Evolutionary conservation across 2,113 vertebrate species (phyloP).

Genomic region (Lampris megalopsis): DNA sequence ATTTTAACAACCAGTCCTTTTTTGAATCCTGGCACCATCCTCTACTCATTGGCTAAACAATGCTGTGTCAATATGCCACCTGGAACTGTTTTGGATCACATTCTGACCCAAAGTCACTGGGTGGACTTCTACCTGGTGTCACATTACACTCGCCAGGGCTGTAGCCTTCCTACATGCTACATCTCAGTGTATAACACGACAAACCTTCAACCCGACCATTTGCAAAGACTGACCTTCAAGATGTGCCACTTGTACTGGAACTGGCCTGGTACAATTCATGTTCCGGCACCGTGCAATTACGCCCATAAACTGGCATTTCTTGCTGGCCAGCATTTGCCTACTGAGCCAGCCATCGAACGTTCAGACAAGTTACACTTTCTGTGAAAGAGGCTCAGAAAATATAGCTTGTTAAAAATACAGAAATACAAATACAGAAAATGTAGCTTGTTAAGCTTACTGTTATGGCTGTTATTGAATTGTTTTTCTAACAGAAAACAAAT

Average conservation of each 20-base stretch:
- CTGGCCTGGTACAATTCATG: constrained; percentile 92
- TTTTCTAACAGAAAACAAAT: no score
- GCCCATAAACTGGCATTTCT: constrained; percentile 95
- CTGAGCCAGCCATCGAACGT: constrained; percentile 87
- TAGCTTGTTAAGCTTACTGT: no score
- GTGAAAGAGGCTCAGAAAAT: constrained; percentile 55
- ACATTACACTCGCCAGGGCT: constrained; percentile 88
- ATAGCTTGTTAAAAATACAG: no score
- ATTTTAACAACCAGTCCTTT: no score
- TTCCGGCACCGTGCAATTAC: constrained; percentile 96
- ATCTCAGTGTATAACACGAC: constrained; percentile 90
- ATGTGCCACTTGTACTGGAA: constrained; percentile 98
- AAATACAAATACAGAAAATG: no score
- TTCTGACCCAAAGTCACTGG: constrained; percentile 86
- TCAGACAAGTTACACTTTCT: constrained; percentile 91
- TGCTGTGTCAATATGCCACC: constrained; percentile 77
- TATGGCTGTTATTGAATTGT: no score
- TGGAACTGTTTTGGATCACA: constrained; percentile 92
- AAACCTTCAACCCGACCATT: constrained; percentile 88
- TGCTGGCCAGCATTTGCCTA: constrained; percentile 87
- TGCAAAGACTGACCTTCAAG: constrained; percentile 97
- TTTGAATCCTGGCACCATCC: constrained; percentile 72
- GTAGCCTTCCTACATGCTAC: constrained; percentile 91
- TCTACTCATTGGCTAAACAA: constrained; percentile 77
- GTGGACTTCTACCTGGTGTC: constrained; percentile 94